Evolutionary conservation across 2,113 vertebrate species (phyloP).

Genomic region (Corythaeola cristata): DNA sequence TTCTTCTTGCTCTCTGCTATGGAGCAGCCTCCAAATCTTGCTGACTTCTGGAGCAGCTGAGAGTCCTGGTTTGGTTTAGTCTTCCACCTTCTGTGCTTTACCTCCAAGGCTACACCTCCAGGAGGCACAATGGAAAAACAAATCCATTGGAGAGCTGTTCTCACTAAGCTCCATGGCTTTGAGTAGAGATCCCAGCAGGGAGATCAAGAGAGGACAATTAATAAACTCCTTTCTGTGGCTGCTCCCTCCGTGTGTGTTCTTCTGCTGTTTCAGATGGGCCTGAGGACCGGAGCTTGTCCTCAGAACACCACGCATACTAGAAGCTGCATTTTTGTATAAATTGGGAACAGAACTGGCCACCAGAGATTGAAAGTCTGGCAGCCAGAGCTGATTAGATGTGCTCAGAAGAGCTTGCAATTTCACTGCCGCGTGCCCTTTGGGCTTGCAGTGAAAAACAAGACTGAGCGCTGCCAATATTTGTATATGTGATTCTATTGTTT

Average conservation of each 20-base stretch:
- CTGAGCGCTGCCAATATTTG: background rate
- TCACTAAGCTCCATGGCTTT: background rate
- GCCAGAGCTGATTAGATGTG: constrained; percentile 40
- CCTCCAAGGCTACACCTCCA: background rate
- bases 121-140: background rate
- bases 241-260: background rate
- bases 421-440: constrained; percentile 12
- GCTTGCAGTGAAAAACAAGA: constrained; percentile 15
- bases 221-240: background rate
- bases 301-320: background rate
- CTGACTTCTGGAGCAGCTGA: background rate
- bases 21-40: background rate
- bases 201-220: background rate
- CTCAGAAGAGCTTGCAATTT: constrained; percentile 35
- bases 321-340: background rate
- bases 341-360: background rate
- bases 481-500: background rate
- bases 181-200: background rate
- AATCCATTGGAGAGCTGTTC: background rate
- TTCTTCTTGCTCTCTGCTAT: background rate
- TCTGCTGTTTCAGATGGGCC: background rate
- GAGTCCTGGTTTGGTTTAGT: background rate
- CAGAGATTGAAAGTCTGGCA: background rate
- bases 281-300: background rate
- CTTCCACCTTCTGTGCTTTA: background rate